A percentile compares a stretch with the other conserved stretches of the same genome.
phyloP scores from a whole-genome alignment of 2,113 vertebrate genomes.

The Lipophrys pholis region DNA sequence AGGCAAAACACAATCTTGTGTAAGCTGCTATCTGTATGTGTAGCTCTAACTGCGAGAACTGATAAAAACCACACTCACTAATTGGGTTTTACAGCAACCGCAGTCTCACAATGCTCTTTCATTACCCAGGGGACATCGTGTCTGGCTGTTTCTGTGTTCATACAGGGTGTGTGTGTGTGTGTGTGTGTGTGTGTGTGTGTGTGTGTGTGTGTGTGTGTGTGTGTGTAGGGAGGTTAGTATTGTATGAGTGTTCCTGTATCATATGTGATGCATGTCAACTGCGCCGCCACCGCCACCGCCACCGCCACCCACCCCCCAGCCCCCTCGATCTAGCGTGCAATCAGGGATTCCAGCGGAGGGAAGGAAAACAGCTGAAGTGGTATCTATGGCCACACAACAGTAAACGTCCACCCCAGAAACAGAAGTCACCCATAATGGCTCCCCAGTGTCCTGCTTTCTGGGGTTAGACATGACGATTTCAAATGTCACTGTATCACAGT shows the following conservation, averaged over 20 bases:
- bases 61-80: slow-evolving; percentile 76
- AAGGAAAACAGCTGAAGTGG: slow-evolving; percentile 47
- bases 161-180: slow-evolving; percentile 16
- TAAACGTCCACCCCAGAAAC: slow-evolving; percentile 30
- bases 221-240: no score
- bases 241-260: neutral
- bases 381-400: slow-evolving; percentile 25
- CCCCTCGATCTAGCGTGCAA: slow-evolving; percentile 19
- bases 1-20: slow-evolving; percentile 30
- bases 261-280: slow-evolving; percentile 44
- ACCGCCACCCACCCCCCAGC: no score
- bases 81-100: slow-evolving; percentile 81
- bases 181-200: neutral
- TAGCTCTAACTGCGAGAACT: slow-evolving; percentile 55
- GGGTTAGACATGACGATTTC: slow-evolving; percentile 65
- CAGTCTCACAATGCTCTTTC: slow-evolving; percentile 74
- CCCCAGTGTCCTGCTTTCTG: slow-evolving; percentile 47
- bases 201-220: slow-evolving; percentile 3
- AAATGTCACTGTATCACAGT: slow-evolving; percentile 77
- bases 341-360: slow-evolving; percentile 43
- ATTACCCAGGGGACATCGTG: slow-evolving; percentile 77
- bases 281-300: slow-evolving; percentile 17
- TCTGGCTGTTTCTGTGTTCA: slow-evolving; percentile 67
- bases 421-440: slow-evolving; percentile 51
- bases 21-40: slow-evolving; percentile 62